Evolutionary conservation across 2,888 invertebrate species (phyloP).

Genomic region (Acanthoscelides obtectus): DNA sequence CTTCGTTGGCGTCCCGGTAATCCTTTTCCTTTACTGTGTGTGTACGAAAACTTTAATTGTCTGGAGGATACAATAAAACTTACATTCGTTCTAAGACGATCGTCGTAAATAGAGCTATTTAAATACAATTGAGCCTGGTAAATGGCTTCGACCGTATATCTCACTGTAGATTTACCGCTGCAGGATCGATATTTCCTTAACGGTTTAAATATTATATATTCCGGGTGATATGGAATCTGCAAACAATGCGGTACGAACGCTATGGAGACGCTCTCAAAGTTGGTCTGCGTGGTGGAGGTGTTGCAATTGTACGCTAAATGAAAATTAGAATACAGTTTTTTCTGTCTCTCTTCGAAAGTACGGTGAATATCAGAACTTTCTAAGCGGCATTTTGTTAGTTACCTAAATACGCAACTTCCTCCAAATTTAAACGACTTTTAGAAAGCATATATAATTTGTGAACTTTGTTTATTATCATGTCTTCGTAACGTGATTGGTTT

Average conservation of each 20-base stretch:
- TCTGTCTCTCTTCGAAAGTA: too few species aligned
- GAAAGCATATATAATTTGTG: too few species aligned
- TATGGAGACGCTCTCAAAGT: not conserved
- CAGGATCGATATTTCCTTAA: constrained; percentile 2
- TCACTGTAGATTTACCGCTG: not conserved
- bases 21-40: constrained; percentile 22
- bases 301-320: not conserved
- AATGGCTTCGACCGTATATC: not conserved
- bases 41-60: constrained; percentile 30
- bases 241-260: not conserved
- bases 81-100: constrained; percentile 23
- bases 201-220: not conserved
- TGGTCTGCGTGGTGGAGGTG: not conserved
- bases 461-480: too few species aligned
- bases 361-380: too few species aligned
- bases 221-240: not conserved
- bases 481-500: too few species aligned
- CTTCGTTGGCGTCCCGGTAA: constrained; percentile 20
- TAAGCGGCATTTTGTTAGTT: too few species aligned
- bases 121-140: constrained; percentile 14
- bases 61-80: constrained; percentile 29
- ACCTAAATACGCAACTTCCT: too few species aligned
- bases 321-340: not conserved
- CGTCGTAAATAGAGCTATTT: constrained; percentile 21
- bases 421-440: too few species aligned